Evolutionary conservation across 2,797 vertebrate species (phyloP).

Genomic region (Onychomys torridus): DNA sequence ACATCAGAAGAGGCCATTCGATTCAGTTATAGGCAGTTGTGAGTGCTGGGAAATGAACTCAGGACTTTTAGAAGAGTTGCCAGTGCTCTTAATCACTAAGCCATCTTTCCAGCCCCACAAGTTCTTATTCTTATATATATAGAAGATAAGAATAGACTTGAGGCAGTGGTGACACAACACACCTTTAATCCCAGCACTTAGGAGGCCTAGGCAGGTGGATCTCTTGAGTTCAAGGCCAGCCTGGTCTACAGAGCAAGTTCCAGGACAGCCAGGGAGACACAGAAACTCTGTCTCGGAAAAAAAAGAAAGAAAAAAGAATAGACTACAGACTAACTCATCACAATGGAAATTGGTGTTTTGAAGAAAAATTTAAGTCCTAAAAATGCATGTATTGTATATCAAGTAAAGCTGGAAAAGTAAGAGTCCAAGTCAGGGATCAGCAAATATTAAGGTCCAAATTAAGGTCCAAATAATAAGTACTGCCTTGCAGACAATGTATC

Average conservation of each 20-base stretch:
- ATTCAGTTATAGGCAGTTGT: neutral
- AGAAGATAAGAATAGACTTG: neutral
- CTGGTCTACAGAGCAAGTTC: neutral
- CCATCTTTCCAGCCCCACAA: neutral
- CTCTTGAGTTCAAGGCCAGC: neutral
- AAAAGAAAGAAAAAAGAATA: neutral
- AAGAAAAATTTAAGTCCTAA: slow-evolving; percentile 39
- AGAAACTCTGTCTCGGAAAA: neutral
- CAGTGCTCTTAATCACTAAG: neutral
- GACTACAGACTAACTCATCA: neutral
- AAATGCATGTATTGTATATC: neutral
- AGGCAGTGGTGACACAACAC: neutral
- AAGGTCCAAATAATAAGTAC: neutral
- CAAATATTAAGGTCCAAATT: neutral
- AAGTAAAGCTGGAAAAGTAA: neutral
- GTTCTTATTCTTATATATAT: neutral
- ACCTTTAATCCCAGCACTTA: neutral
- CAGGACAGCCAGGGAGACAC: neutral
- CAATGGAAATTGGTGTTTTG: slow-evolving; percentile 15
- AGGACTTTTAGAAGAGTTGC: neutral
- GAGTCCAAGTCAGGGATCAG: neutral
- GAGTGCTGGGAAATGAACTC: neutral
- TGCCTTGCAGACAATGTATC: neutral
- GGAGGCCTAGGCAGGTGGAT: neutral
- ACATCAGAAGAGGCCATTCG: neutral